These are phyloP conservation scores for Luehdorfia chinensis DNA, from an alignment of 1,140 invertebrate genomes.

Conservation along the genomic window DNA sequence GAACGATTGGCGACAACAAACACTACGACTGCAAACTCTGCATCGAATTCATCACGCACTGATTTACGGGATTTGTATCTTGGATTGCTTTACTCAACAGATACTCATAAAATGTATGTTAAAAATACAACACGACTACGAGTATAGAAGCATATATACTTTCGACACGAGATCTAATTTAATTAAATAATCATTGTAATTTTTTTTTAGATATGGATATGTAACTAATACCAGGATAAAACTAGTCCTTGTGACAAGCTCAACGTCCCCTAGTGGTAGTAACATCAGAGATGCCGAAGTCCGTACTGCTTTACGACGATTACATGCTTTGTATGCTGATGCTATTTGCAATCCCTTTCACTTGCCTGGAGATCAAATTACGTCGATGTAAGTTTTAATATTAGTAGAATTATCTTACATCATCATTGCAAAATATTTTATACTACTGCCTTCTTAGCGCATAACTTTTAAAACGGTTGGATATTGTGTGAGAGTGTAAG, in stretches of 20 bases:
- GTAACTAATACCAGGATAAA: slow-evolving; percentile 98
- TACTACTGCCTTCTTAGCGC: too few relatives aligned
- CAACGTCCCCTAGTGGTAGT: slow-evolving; percentile 92
- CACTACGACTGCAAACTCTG: slow-evolving; percentile 72
- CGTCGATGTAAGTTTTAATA: slow-evolving; percentile 84
- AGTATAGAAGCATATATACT: too few relatives aligned
- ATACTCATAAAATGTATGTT: slow-evolving; percentile 96
- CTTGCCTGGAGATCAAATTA: slow-evolving; percentile 89
- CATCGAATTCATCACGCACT: slow-evolving; percentile 55
- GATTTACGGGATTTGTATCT: slow-evolving; percentile 93
- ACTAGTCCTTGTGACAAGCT: slow-evolving; percentile 95
- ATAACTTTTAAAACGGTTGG: neutral
- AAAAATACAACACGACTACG: too few relatives aligned
- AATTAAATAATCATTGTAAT: neutral
- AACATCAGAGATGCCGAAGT: slow-evolving; percentile 96
- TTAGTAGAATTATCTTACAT: too few relatives aligned
- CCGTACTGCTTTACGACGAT: slow-evolving; percentile 91
- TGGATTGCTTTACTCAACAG: slow-evolving; percentile 94
- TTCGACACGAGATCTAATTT: too few relatives aligned
- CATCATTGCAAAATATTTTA: too few relatives aligned
- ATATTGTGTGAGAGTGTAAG: neutral
- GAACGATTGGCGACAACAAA: slow-evolving; percentile 87
- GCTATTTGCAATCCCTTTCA: slow-evolving; percentile 97
- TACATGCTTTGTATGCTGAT: slow-evolving; percentile 94
- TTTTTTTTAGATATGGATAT: slow-evolving; percentile 91